phyloP scores from a whole-genome alignment of 1,140 invertebrate genomes.

The Eumeta japonica region DNA sequence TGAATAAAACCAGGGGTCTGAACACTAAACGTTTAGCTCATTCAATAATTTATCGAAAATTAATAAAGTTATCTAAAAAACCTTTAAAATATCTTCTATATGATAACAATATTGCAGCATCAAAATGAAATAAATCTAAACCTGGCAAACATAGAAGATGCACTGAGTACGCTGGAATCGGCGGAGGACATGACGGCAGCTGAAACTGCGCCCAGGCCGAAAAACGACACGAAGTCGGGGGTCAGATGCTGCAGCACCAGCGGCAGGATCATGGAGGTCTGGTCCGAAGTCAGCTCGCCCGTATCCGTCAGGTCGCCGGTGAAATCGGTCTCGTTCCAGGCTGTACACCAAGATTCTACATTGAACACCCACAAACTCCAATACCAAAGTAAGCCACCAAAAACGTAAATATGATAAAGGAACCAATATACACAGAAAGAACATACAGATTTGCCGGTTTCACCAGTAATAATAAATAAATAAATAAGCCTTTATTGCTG shows the following conservation, averaged over 20 bases:
- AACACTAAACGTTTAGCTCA: background rate
- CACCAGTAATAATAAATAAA: too few species aligned
- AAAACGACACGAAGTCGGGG: conserved; percentile 91
- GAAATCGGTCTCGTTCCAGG: conserved; percentile 91
- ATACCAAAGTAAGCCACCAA: conserved; percentile 4
- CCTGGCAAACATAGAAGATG: conserved; percentile 95
- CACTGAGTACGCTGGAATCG: conserved; percentile 94
- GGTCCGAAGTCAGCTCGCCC: conserved; percentile 63
- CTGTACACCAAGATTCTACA: conserved; percentile 61
- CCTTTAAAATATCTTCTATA: too few species aligned
- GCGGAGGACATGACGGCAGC: conserved; percentile 98
- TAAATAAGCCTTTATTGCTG: too few species aligned
- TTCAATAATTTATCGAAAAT: too few species aligned
- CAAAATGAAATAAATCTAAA: conserved; percentile 10
- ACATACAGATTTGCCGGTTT: too few species aligned
- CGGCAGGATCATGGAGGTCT: conserved; percentile 92
- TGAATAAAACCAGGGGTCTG: background rate
- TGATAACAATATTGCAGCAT: too few species aligned
- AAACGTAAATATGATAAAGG: too few species aligned
- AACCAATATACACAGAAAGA: too few species aligned
- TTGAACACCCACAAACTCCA: too few species aligned
- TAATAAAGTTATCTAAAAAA: too few species aligned
- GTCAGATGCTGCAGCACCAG: conserved; percentile 96
- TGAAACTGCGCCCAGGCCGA: conserved; percentile 96
- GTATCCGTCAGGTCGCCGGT: conserved; percentile 64